Percentiles rank a stretch among this genome's conserved stretches.
Evolutionary conservation across 30 jellyfish, hydroid and myxozoan genomes (phyloP).

Genomic region (Hydractinia echinata): DNA sequence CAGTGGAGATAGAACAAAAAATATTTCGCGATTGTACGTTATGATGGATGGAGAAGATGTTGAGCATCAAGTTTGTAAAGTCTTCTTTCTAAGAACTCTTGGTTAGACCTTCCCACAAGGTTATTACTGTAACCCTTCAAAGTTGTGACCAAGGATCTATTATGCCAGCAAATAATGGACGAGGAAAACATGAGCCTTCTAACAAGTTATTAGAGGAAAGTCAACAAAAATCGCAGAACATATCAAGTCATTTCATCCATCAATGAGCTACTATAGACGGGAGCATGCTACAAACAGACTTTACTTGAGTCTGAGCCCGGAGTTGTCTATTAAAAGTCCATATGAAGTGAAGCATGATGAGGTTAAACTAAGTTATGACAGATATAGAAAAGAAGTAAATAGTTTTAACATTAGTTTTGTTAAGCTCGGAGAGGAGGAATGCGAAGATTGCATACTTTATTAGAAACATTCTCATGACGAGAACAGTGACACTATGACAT

Average conservation of each 20-base stretch:
- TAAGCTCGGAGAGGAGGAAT: no score
- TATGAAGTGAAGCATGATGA: no score
- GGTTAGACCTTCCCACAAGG: neutral
- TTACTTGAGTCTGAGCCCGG: neutral
- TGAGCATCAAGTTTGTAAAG: neutral
- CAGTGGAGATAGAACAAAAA: neutral
- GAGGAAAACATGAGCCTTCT: neutral
- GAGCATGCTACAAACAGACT: neutral
- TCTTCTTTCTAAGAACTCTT: neutral
- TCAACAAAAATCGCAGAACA: neutral
- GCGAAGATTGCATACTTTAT: neutral
- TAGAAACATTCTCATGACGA: neutral
- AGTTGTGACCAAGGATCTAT: neutral
- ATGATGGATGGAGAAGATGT: neutral
- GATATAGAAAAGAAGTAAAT: no score
- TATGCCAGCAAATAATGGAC: neutral
- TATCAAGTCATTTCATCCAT: neutral
- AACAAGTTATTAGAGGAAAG: neutral
- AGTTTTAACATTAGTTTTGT: conserved; percentile 6
- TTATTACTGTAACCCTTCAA: neutral
- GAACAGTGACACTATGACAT: neutral
- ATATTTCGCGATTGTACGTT: neutral
- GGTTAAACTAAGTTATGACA: no score
- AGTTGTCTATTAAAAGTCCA: neutral
- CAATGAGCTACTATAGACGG: neutral